A percentile compares a stretch with the other conserved stretches of the same genome.
Evolutionary conservation across 2,797 vertebrate species (phyloP).

Genomic region (Diplodus sargus): DNA sequence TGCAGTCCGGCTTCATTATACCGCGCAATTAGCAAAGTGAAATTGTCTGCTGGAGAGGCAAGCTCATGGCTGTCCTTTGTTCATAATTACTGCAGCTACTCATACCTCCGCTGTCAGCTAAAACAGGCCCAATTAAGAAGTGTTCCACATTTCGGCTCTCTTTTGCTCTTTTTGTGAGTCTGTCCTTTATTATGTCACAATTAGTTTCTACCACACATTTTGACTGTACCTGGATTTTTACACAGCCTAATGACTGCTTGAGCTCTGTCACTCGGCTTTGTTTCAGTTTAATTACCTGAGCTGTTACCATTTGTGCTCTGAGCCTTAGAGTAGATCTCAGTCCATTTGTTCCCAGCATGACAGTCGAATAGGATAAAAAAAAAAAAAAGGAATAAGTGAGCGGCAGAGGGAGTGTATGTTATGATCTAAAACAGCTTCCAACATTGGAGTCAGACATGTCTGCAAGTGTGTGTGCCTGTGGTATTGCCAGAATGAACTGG

Average conservation of each 20-base stretch:
- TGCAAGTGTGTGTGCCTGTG: background rate
- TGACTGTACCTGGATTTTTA: background rate
- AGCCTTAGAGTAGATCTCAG: background rate
- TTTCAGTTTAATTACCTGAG: background rate
- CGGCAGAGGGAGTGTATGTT: background rate
- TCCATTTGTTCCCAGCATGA: background rate
- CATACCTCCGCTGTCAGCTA: constrained; percentile 33
- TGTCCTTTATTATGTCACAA: background rate
- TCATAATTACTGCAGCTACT: constrained; percentile 38
- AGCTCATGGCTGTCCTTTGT: constrained; percentile 33
- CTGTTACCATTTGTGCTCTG: background rate
- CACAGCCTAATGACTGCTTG: background rate
- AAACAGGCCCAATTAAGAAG: constrained; percentile 25
- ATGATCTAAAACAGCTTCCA: background rate
- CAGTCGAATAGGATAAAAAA: background rate
- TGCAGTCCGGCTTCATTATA: constrained; percentile 26
- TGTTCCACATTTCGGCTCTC: background rate
- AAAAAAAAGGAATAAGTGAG: background rate
- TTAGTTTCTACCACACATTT: background rate
- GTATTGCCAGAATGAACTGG: background rate
- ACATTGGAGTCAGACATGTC: background rate
- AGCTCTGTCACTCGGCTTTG: background rate
- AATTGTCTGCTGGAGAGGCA: constrained; percentile 26
- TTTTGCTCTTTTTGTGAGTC: background rate
- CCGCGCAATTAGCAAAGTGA: constrained; percentile 27